Evolutionary conservation across 1,140 invertebrate species (phyloP), one percentile per base, ranked within the genome.

Genomic region (Heliconius melpomene): DNA sequence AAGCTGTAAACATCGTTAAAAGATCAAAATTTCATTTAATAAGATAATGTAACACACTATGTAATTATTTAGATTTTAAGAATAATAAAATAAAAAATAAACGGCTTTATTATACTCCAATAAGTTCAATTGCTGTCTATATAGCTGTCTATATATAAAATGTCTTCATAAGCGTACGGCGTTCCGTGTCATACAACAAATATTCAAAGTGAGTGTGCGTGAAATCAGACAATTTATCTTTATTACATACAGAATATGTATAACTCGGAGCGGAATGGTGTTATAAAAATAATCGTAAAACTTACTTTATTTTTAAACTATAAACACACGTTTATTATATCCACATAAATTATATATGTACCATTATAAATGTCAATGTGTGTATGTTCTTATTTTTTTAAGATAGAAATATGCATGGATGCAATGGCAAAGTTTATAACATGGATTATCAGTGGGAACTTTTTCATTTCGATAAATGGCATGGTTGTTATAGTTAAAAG

Each of bases 181-280:
- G 50, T 52, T 52, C 40, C 40, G 13, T n/a, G 57, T 60, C 9
- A 23, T 26, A 29, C 60, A 26, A 66, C 23, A 66, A 26, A 29
- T 66, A 66, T 29, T 29, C 60, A 66, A 7, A 29, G 60, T 29
- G 9, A 66, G 26, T 29, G 11, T 66, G 60, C 60, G 60, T 66
- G 60, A 81, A 81, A 81, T 77, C 79, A 74, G 72, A 76, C 75
- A 73, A 81, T 81, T 81, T 81, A 77, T 81, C 79, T 81, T 81
- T 81, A 81, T 81, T 81, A 77, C 75, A 73, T 72, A 72, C 75
- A 77, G 76, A 75, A 80, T 77, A 79, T 79, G 77, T 71, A 57
- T n/a, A 75, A 40, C 29, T 76, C 74, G 66, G 75, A 54, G 76
- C 60, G 66, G 78, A 75, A 70, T 77, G 60, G 60, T 29, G 60